Evolutionary conservation across 1,140 invertebrate genomes (phyloP), one percentile per base, ranked within the genome.

Genomic region (Apis cerana): DNA sequence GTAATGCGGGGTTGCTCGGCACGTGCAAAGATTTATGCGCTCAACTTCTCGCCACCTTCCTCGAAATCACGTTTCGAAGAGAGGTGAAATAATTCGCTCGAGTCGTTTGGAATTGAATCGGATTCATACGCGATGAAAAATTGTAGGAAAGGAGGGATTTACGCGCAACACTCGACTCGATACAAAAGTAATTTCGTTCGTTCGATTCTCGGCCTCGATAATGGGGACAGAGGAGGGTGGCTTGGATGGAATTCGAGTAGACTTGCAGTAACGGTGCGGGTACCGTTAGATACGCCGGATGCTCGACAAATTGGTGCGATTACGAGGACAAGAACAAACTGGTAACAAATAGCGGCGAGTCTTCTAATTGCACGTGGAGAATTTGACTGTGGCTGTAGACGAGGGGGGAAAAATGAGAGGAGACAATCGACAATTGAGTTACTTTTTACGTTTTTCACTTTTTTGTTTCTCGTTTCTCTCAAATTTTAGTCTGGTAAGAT

Each of bases 21-120:
- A 48, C 48, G 61, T 27, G 33, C 33, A 33, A 33, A 52, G 78
- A 80, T 80, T 80, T 74, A 74, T 79, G 33, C 33, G 33, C 33
- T 70, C n/a, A 50, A n/a, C 43, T 23, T 2, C 13, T 21, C 17
- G 15, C 23, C 12, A 7, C 0, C 13, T 56, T n/a, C 8, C 10
- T 61, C 19, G n/a, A 54, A 52, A 52, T 8, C 48, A 13, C 48
- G 33, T 1, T 21, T 19, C 23, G 15, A 65, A 65, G 21, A 5
- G 21, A 65, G 43, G 17, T 3, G 11, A 61, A 21, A n/a, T 15
- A 27, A 23, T 17, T 64, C 17, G 15, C 1, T 64, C 17, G n/a
- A 19, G 1, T 12, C n/a, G 27, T 10, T 13, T 69, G 43, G 12
- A 59, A 59, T 59, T 23, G 15, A 11, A 43, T n/a, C 21, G 74